phyloP scores from a whole-genome alignment of 2,797 vertebrate genomes.

The Sparidentex hasta region DNA sequence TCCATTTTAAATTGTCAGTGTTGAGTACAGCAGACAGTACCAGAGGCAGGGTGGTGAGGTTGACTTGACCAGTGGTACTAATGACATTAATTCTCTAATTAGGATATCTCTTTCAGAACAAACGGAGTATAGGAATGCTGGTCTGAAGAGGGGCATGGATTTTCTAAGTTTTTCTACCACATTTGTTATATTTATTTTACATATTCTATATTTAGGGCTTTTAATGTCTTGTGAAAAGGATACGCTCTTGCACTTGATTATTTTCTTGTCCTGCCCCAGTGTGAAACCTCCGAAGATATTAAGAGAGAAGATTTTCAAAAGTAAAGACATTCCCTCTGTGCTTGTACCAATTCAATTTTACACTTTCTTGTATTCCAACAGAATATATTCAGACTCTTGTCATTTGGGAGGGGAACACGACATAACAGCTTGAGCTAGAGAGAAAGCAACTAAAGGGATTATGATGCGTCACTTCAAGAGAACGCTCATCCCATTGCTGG shows the following conservation, averaged over 20 bases:
- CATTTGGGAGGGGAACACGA: constrained; percentile 23
- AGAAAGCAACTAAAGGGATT: constrained; percentile 87
- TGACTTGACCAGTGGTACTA: constrained; percentile 29
- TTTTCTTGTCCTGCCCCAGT: neutral
- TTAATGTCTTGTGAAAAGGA: neutral
- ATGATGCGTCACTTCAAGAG: constrained; percentile 75
- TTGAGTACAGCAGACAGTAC: constrained; percentile 39
- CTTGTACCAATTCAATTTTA: constrained; percentile 28
- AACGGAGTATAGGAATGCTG: neutral
- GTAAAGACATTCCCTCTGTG: constrained; percentile 21
- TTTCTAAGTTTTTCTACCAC: too few species aligned
- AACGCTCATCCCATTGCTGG: constrained; percentile 70
- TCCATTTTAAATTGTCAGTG: constrained; percentile 57
- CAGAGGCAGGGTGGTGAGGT: constrained; percentile 1
- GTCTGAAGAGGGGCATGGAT: neutral
- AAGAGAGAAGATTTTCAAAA: neutral
- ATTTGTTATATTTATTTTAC: neutral
- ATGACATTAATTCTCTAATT: constrained; percentile 40
- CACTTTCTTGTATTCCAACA: constrained; percentile 29
- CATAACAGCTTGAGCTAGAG: constrained; percentile 30
- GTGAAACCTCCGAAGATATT: constrained; percentile 8
- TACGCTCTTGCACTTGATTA: neutral
- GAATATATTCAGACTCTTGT: constrained; percentile 25
- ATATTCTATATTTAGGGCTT: neutral
- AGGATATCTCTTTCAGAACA: neutral